phyloP scores from a whole-genome alignment of 2,888 invertebrate genomes.

The Nebria salina region DNA sequence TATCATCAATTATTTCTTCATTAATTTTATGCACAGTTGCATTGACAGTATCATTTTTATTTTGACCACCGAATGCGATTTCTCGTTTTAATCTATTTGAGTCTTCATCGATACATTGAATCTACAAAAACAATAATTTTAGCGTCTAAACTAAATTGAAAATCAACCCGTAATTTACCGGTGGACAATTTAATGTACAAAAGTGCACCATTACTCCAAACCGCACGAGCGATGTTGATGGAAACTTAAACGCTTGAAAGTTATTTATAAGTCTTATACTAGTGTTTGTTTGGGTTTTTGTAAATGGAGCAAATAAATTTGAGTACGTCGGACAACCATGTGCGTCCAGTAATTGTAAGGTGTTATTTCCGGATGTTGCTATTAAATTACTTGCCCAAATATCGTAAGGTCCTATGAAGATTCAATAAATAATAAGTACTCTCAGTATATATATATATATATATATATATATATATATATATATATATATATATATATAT shows the following conservation, averaged over 20 bases:
- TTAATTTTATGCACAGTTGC: conserved; percentile 44
- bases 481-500: too few species aligned
- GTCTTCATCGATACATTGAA: conserved; percentile 35
- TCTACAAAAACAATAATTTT: conserved; percentile 23
- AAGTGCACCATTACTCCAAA: conserved; percentile 86
- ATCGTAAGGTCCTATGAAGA: conserved; percentile 64
- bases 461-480: too few species aligned
- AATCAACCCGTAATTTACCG: conserved; percentile 62
- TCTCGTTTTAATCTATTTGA: conserved; percentile 54
- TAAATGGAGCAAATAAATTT: conserved; percentile 65
- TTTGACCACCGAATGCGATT: conserved; percentile 50
- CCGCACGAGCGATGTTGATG: conserved; percentile 81
- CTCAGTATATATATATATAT: neutral
- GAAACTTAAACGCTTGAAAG: conserved; percentile 89
- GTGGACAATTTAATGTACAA: conserved; percentile 76
- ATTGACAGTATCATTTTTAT: conserved; percentile 30
- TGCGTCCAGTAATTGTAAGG: conserved; percentile 78
- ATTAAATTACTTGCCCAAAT: conserved; percentile 82
- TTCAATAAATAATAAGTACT: neutral
- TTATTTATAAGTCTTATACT: conserved; percentile 66
- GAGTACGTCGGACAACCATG: conserved; percentile 82
- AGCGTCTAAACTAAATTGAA: neutral
- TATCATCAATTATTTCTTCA: conserved; percentile 57
- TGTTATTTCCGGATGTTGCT: conserved; percentile 82
- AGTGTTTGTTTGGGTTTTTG: conserved; percentile 58